Evolutionary conservation across 2,888 invertebrate genomes (phyloP), one percentile per base, ranked within the genome.

Genomic region (Conus canariensis): DNA sequence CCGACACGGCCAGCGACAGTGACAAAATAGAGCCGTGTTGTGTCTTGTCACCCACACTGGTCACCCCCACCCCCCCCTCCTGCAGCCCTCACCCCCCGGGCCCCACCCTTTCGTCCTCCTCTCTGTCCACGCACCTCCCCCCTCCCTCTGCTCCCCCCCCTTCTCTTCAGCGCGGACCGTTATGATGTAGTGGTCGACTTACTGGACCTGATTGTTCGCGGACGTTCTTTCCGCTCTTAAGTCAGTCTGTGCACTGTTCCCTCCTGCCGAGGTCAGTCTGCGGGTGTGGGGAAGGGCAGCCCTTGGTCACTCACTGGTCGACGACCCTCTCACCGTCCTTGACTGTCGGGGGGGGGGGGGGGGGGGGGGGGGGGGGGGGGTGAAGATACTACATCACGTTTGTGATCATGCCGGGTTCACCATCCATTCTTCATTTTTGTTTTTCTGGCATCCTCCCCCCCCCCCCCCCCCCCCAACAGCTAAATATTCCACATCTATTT

Each of bases 151-250:
- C 7, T 25, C 25, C 25, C 77, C 25, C 9, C 77, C 77, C 30
- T 77, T 6, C 7, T 77, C 9, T 30, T 25, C 25, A 1, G 22
- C 70, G 22, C 22, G 14, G 70, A 70, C 70, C 19, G 70, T 70
- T 70, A 70, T 70, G 70, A 70, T 70, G 70, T 70, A 70, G 70
- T 70, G 70, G 22, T 10, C 16, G 5, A 22, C 56, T 83, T 83
- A 83, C 8, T n/a, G 19, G 56, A 19, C 9, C 16, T 16, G 83
- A 83, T 6, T 14, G 83, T 56, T 58, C 58, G 16, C 19, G 56
- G 83, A 83, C 83, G 83, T 83, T 45, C 30, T 82, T 82, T 56
- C 82, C 45, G 64, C 64, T 64, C 64, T 64, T 64, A 64, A 64
- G 64, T 64, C 64, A 5, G 45, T 45, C 3, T 45, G 45, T 45